Evolutionary conservation across 2,888 invertebrate species (phyloP), one percentile per base, ranked within the genome.

Genomic region (Parascotia fuliginaria): DNA sequence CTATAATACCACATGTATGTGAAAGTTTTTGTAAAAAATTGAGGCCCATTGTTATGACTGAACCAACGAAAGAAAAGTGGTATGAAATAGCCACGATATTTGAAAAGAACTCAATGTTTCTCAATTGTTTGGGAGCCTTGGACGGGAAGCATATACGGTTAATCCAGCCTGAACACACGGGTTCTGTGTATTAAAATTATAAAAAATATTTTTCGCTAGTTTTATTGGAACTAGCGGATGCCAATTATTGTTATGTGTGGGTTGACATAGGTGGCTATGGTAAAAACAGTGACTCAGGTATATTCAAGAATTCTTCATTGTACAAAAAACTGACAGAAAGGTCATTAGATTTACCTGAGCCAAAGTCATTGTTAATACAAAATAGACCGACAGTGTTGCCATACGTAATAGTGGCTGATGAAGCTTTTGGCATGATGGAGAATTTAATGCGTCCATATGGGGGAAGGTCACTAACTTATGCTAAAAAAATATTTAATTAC

Each of bases 1-100:
- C 43, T 44, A 70, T 75, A 47, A 60, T 74, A 34, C 53, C 49
- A 31, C 57, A 73, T 66, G 65, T 64, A 40, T 53, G 46, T 57
- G 46, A 60, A 49, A 60, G 54, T 43, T 58, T 76, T 51, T 77
- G 73, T 72, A 56, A 60, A 29, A 54, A 56, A 32, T 56, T 70
- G 47, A n/a, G n/a, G n/a, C n/a, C n/a, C n/a, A n/a, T n/a, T n/a
- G n/a, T n/a, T n/a, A n/a, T n/a, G n/a, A n/a, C n/a, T n/a, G n/a
- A n/a, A n/a, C n/a, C n/a, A n/a, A n/a, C n/a, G n/a, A n/a, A n/a
- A n/a, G n/a, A n/a, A n/a, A n/a, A n/a, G n/a, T n/a, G n/a, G n/a
- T n/a, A n/a, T n/a, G n/a, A n/a, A n/a, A n/a, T n/a, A n/a, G n/a
- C n/a, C n/a, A n/a, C n/a, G n/a, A n/a, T n/a, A n/a, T n/a, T n/a